These are phyloP conservation scores for Orthosia incerta DNA, from an alignment of 2,888 invertebrate species.

Conservation along the genomic window DNA sequence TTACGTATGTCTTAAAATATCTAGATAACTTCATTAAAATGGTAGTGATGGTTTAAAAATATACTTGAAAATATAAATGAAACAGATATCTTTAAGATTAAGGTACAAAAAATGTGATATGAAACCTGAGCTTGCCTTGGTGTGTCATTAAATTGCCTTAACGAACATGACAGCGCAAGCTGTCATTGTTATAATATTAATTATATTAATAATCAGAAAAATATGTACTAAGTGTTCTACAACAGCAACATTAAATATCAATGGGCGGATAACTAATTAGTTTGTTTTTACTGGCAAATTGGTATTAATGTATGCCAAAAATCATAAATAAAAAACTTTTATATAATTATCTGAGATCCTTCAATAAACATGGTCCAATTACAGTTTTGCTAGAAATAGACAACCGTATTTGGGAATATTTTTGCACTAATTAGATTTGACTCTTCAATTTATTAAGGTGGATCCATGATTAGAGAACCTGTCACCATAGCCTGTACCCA, in stretches of 20 bases:
- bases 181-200: conserved; percentile 39
- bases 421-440: not conserved
- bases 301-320: not conserved
- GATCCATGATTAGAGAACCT: not conserved
- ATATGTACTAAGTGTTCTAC: conserved; percentile 1
- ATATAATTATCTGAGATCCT: not conserved
- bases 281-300: not conserved
- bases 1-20: conserved; percentile 54
- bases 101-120: conserved; percentile 40
- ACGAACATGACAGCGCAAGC: conserved; percentile 29
- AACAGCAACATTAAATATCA: conserved; percentile 24
- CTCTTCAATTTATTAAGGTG: not conserved
- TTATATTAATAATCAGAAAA: conserved; percentile 44
- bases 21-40: conserved; percentile 44
- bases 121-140: conserved; percentile 36
- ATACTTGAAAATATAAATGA: conserved; percentile 49
- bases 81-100: conserved; percentile 36
- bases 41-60: conserved; percentile 31
- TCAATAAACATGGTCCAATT: too few species aligned
- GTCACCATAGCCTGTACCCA: not conserved
- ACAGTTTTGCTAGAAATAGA: not conserved
- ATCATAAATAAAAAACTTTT: not conserved
- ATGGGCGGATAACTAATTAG: conserved; percentile 14
- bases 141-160: conserved; percentile 50
- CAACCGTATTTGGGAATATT: not conserved